Evolutionary conservation across 2,113 vertebrate species (phyloP), one percentile per base, ranked within the genome.

Genomic region (Lasiurus cinereus): DNA sequence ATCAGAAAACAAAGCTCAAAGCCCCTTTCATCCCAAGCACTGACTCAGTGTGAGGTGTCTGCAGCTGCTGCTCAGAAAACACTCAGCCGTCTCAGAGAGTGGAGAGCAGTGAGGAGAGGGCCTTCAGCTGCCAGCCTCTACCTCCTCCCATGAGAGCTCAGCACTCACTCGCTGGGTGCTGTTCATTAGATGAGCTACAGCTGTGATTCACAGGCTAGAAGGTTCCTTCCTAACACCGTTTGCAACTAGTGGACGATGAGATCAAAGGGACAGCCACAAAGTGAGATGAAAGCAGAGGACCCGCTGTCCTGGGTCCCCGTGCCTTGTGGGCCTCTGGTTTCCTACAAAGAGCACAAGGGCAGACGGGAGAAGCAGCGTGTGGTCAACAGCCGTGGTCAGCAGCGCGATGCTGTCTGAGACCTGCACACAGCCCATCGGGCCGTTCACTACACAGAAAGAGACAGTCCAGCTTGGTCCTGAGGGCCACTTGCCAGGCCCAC

Each of bases 211-310:
- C 0, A 6, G 48, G 19, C 29, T 13, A 66, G 66, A 72, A 77
- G 31, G 19, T 80, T 80, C 77, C 92, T 96, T 52, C 74, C 52
- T 50, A 12, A 74, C 5, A 13, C 48, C 4, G 29, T 56, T 69
- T 11, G 46, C n/a, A 77, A 59, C 19, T 64, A 66, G 8, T 15
- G 84, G 86, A 72, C 7, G 4, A 39, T 22, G 39, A 94, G n/a
- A 88, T 50, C 50, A 77, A 94, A 90, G 21, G 66, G 66, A 91
- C 82, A 50, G 6, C 13, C 0, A 0, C 6, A 33, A 48, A 0
- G 0, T 29, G 66, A 94, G 83, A 86, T 29, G 91, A 96, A 95
- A 96, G 39, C 39, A 59, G 6, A 36, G 19, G 31, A 54, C 64
- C 15, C 29, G 3, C 67, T 15, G 67, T 64, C 59, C 11, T 18